Evolutionary conservation across 2,888 invertebrate genomes (phyloP).

Genomic region (Cataglyphis cursor): DNA sequence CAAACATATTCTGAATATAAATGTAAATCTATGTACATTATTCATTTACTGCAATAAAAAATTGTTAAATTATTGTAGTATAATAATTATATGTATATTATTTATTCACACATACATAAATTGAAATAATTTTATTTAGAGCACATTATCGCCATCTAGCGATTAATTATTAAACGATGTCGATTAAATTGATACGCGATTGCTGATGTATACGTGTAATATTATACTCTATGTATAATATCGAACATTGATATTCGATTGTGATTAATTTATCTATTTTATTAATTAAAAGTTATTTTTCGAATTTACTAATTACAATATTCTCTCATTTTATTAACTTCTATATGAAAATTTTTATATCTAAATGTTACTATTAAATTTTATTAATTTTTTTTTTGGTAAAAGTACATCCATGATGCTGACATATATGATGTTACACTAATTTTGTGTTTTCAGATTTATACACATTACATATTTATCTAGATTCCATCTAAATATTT

Average conservation of each 20-base stretch:
- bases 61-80: neutral
- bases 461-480: neutral
- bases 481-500: too few relatives aligned
- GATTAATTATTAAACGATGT: neutral
- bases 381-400: neutral
- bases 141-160: neutral
- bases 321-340: neutral
- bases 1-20: neutral
- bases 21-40: neutral
- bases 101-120: neutral
- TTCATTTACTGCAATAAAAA: neutral
- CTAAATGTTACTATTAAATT: neutral
- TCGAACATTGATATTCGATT: neutral
- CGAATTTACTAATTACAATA: neutral
- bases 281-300: neutral
- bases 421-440: neutral
- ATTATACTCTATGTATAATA: neutral
- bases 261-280: neutral
- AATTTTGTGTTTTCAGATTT: neutral
- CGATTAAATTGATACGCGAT: neutral
- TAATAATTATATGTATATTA: neutral
- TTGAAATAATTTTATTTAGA: neutral
- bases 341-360: neutral
- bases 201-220: neutral
- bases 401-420: neutral